Evolutionary conservation across 2,888 invertebrate genomes (phyloP).

Genomic region (Clivina fossor): DNA sequence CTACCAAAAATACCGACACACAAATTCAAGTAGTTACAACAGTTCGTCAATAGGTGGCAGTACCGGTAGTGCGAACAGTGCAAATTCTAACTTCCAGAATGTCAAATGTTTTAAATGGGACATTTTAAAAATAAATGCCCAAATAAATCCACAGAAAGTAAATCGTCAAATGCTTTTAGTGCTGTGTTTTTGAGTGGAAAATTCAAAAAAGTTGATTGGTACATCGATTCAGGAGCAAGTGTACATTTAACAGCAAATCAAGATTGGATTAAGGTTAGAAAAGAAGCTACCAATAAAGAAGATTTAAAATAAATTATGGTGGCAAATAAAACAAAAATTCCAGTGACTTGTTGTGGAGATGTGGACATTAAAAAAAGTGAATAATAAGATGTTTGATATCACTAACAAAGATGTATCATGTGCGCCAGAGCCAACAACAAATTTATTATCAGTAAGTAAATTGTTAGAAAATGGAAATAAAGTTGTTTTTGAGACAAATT

Average conservation of each 20-base stretch:
- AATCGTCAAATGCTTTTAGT: conserved; percentile 17
- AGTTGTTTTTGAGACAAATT: conserved; percentile 1
- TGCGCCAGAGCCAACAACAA: conserved; percentile 14
- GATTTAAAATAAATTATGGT: not conserved
- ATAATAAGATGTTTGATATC: conserved; percentile 3
- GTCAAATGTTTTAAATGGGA: conserved; percentile 6
- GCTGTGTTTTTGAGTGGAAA: conserved; percentile 4
- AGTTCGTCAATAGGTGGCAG: no score
- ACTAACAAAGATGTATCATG: not conserved
- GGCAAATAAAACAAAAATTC: conserved; percentile 2
- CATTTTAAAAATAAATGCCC: conserved; percentile 16
- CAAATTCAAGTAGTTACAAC: no score
- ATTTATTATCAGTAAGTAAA: conserved; percentile 10
- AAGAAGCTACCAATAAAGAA: not conserved
- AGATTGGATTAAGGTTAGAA: conserved; percentile 11
- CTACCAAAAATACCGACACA: no score
- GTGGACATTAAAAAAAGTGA: not conserved
- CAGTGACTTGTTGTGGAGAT: conserved; percentile 6
- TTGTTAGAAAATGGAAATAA: conserved; percentile 11
- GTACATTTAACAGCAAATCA: conserved; percentile 8
- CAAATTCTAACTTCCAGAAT: no score
- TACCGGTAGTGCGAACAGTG: no score
- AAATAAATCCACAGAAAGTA: no score
- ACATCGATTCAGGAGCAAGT: conserved; percentile 8
- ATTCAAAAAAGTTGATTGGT: conserved; percentile 4